Conservation (phyloP, 1,140 invertebrate genomes). For the Cepaea nemoralis region DNA sequence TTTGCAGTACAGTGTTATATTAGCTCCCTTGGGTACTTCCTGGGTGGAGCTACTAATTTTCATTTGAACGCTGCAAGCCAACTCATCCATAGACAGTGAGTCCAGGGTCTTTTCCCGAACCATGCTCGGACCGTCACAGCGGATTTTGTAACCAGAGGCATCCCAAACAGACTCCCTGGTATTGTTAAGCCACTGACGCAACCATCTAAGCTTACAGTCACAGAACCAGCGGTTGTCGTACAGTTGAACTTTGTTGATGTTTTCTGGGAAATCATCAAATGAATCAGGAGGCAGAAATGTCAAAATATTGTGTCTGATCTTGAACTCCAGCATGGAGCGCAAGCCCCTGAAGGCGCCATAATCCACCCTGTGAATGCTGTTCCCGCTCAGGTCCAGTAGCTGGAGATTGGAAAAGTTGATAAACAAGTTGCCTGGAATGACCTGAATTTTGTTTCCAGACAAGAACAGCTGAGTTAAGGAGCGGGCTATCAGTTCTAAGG, state of each 20-base stretch:
- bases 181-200: slow-evolving; percentile 56
- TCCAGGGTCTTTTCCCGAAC: slow-evolving; percentile 42
- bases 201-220: slow-evolving; percentile 64
- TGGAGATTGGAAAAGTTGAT: slow-evolving; percentile 49
- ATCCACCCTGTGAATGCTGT: slow-evolving; percentile 54
- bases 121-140: slow-evolving; percentile 50
- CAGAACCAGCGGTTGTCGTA: slow-evolving; percentile 67
- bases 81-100: slow-evolving; percentile 42
- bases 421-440: slow-evolving; percentile 52
- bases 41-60: slow-evolving; percentile 50
- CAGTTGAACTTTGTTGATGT: slow-evolving; percentile 52
- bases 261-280: slow-evolving; percentile 46
- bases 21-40: slow-evolving; percentile 27
- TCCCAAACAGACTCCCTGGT: slow-evolving; percentile 51
- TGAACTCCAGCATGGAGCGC: slow-evolving; percentile 31
- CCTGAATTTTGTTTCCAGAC: slow-evolving; percentile 57
- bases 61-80: slow-evolving; percentile 49
- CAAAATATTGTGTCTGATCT: slow-evolving; percentile 56
- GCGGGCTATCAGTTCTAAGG: slow-evolving; percentile 48
- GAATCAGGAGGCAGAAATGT: slow-evolving; percentile 41
- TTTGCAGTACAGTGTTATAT: slow-evolving; percentile 52
- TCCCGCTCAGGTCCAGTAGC: slow-evolving; percentile 58
- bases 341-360: slow-evolving; percentile 55
- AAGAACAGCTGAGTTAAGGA: slow-evolving; percentile 52
- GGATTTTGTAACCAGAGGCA: slow-evolving; percentile 43